Evolutionary conservation across 2,113 vertebrate genomes (phyloP).

Genomic region (Petrocephalus zakoni): DNA sequence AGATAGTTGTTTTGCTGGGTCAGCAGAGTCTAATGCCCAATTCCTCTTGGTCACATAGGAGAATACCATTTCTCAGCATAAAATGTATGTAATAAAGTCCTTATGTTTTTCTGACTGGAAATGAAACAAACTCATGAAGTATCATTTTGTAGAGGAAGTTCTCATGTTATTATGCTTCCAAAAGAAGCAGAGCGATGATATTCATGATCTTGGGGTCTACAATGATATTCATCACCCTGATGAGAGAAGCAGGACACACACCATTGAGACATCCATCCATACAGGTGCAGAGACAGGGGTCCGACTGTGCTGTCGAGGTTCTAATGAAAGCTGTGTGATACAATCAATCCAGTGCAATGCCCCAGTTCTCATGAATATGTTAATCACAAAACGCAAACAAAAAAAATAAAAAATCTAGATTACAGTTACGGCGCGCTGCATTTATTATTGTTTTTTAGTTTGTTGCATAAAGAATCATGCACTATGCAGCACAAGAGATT

Average conservation of each 20-base stretch:
- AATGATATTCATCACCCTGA: not conserved
- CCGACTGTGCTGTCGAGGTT: not conserved
- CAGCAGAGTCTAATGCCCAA: not conserved
- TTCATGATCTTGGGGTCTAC: not conserved
- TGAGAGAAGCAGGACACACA: not conserved
- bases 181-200: not conserved
- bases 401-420: not conserved
- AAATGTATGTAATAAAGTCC: not conserved
- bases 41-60: not conserved
- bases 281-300: not conserved
- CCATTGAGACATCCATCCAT: not conserved
- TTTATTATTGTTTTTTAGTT: not conserved
- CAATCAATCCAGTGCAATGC: not conserved
- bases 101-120: not conserved
- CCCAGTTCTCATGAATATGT: not conserved
- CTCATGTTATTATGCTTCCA: not conserved
- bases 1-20: not conserved
- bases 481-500: not conserved
- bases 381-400: too few species aligned
- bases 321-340: not conserved
- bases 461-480: not conserved
- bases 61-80: not conserved
- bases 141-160: not conserved
- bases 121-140: not conserved
- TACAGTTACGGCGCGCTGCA: not conserved